These are phyloP conservation scores for Saxidomus purpurata DNA, from an alignment of 1,140 invertebrate genomes.

Conservation along the genomic window DNA sequence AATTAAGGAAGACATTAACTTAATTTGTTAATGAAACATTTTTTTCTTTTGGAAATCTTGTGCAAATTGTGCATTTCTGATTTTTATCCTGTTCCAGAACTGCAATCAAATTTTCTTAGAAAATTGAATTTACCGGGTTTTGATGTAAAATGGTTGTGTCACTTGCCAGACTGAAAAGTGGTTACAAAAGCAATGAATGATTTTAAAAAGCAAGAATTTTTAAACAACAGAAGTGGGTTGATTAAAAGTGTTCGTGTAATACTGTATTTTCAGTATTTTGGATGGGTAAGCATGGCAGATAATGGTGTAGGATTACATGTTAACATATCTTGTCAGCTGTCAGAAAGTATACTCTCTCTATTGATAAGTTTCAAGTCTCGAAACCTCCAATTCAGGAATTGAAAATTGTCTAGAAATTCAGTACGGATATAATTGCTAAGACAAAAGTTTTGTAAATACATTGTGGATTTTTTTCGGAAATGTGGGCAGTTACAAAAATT, in stretches of 20 bases:
- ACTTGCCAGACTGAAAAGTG: not conserved
- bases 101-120: not conserved
- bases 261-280: constrained; percentile 50
- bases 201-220: not conserved
- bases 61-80: constrained; percentile 22
- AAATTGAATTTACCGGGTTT: not conserved
- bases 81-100: not conserved
- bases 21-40: not conserved
- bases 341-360: not conserved
- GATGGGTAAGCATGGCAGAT: constrained; percentile 27
- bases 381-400: no score
- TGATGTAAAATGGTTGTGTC: not conserved
- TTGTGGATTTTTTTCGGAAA: no score
- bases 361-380: no score
- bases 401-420: no score
- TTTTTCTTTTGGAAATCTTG: not conserved
- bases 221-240: not conserved
- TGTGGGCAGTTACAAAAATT: no score
- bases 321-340: not conserved
- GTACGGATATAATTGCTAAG: no score
- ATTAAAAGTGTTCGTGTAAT: not conserved
- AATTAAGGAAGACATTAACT: not conserved
- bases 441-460: no score
- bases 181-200: not conserved
- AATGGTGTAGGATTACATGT: not conserved